A percentile compares a stretch with the other conserved stretches of the same genome.
Conservation (phyloP, 2,888 invertebrate genomes). For the Ormyrus pomaceus region DNA sequence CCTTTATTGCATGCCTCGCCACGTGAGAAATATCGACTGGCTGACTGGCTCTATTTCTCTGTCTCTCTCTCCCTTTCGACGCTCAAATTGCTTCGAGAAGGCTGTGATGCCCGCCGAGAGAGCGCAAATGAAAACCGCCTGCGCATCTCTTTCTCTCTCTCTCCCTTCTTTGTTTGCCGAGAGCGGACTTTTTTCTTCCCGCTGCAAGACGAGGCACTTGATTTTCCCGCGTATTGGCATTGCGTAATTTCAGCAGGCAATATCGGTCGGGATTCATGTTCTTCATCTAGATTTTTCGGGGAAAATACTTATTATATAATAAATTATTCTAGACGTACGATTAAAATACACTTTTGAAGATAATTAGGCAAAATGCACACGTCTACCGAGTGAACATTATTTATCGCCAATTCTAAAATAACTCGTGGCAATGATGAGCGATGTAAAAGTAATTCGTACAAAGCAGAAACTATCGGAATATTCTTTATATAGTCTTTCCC, state of each 20-base stretch:
- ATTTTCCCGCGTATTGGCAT: not conserved
- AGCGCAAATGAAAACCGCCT: conserved; percentile 26
- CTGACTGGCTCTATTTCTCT: conserved; percentile 17
- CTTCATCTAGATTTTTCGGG: no score
- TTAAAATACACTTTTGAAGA: no score
- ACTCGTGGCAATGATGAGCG: not conserved
- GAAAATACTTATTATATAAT: no score
- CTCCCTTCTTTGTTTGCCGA: not conserved
- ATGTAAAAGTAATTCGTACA: not conserved
- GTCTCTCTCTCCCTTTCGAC: not conserved
- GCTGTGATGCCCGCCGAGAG: not conserved
- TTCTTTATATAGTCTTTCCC: not conserved
- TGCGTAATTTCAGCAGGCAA: not conserved
- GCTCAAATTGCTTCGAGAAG: conserved; percentile 32
- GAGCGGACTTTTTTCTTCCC: not conserved
- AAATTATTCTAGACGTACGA: no score
- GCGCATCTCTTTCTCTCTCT: not conserved
- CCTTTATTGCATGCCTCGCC: conserved; percentile 61
- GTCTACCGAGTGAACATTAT: no score
- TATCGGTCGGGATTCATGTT: no score
- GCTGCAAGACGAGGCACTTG: not conserved
- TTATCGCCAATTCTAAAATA: not conserved
- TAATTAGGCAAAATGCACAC: no score
- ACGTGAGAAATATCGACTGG: conserved; percentile 56
- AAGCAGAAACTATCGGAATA: not conserved